phyloP scores from a whole-genome alignment of 2,888 invertebrate genomes.

The Octonoba sinensis region DNA sequence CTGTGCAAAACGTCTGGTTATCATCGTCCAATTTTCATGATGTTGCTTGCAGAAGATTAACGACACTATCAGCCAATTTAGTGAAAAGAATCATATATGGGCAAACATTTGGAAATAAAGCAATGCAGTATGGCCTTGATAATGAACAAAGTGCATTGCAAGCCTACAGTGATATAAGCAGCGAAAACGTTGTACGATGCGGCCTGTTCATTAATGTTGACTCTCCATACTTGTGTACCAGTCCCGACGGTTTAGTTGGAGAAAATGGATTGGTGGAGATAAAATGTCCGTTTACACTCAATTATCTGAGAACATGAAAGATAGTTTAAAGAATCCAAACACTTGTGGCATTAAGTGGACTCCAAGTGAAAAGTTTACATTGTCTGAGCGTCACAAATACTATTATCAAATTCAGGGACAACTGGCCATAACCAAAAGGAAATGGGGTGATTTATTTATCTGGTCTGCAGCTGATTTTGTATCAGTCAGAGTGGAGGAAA shows the following conservation, averaged over 20 bases:
- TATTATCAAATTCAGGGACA: slow-evolving; percentile 5
- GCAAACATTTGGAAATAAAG: background rate
- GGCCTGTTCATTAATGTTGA: background rate
- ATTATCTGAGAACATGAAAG: too few relatives aligned
- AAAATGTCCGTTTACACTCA: slow-evolving; percentile 13
- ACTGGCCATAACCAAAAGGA: background rate
- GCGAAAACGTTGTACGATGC: background rate
- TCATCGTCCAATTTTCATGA: background rate
- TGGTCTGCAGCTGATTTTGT: too few relatives aligned
- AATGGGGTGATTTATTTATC: too few relatives aligned
- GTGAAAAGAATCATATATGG: background rate
- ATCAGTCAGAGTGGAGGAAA: too few relatives aligned
- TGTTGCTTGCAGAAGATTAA: background rate
- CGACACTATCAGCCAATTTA: background rate
- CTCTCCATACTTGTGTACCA: slow-evolving; percentile 3
- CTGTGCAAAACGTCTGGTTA: slow-evolving; percentile 19
- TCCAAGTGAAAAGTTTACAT: too few relatives aligned
- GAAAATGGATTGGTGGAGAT: slow-evolving; percentile 16
- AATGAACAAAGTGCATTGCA: background rate
- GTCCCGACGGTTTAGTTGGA: slow-evolving; percentile 27
- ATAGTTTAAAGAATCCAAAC: too few relatives aligned
- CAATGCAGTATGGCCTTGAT: background rate
- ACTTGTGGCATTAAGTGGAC: too few relatives aligned
- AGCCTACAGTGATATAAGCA: background rate
- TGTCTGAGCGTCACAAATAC: background rate